Evolutionary conservation across 2,797 vertebrate genomes (phyloP).

Genomic region (Chelmon rostratus): DNA sequence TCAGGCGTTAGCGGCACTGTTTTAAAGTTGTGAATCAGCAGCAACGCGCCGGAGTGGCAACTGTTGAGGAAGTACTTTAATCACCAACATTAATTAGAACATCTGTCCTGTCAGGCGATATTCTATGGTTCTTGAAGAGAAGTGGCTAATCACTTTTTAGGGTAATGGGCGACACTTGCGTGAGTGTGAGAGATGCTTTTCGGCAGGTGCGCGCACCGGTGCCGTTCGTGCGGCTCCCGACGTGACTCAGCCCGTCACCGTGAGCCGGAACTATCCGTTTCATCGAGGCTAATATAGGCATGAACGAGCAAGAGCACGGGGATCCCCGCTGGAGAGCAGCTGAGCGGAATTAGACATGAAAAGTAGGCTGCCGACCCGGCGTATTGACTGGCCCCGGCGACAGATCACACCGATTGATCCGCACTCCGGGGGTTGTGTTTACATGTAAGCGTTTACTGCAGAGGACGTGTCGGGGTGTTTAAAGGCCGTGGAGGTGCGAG

Average conservation of each 20-base stretch:
- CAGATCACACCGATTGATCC: conserved; percentile 65
- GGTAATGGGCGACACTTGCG: conserved; percentile 2
- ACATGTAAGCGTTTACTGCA: conserved; percentile 67
- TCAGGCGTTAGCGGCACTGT: conserved; percentile 17
- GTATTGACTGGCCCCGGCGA: conserved; percentile 55
- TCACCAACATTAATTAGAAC: conserved; percentile 15
- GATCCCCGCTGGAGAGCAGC: conserved; percentile 3
- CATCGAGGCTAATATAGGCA: background rate
- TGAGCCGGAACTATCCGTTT: conserved; percentile 17
- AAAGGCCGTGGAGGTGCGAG: conserved; percentile 34
- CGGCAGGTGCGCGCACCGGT: background rate
- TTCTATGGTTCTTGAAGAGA: conserved; percentile 5
- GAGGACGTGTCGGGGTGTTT: conserved; percentile 56
- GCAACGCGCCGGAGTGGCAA: conserved; percentile 24
- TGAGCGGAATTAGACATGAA: conserved; percentile 40
- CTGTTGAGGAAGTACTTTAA: conserved; percentile 43
- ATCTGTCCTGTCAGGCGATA: background rate
- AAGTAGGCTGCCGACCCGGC: conserved; percentile 9
- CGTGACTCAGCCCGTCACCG: conserved; percentile 45
- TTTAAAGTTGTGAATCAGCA: conserved; percentile 45
- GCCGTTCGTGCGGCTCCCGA: background rate
- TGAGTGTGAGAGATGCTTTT: background rate
- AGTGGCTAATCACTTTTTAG: conserved; percentile 31
- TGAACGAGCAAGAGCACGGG: conserved; percentile 5
- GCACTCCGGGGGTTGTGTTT: conserved; percentile 51